Conservation (phyloP, 2,888 invertebrate genomes). For the Ormyrus thymus region DNA sequence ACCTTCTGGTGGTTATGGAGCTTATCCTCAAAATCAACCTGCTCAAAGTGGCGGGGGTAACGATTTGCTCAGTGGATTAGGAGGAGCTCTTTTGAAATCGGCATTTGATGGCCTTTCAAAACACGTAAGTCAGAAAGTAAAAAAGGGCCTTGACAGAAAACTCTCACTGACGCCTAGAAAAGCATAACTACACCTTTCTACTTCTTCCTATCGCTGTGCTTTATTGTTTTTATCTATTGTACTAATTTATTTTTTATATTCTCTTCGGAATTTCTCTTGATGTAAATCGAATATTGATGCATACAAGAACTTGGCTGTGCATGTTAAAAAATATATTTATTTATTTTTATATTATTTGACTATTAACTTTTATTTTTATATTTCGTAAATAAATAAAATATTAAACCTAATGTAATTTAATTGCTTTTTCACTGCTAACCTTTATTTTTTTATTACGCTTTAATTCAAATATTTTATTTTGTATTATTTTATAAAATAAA, state of each 20-base stretch:
- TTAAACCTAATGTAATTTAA: neutral
- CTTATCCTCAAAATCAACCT: constrained; percentile 58
- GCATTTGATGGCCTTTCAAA: constrained; percentile 69
- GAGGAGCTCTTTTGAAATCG: constrained; percentile 68
- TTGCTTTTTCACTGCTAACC: no score
- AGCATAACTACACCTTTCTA: neutral
- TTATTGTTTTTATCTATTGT: neutral
- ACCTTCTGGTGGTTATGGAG: constrained; percentile 66
- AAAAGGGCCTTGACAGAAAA: constrained; percentile 20
- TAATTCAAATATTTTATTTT: no score
- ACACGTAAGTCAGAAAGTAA: constrained; percentile 64
- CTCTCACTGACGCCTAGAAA: constrained; percentile 11
- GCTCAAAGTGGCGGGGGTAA: constrained; percentile 59
- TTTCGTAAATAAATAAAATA: neutral
- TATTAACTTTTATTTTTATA: constrained; percentile 24
- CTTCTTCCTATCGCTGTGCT: neutral
- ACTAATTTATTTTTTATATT: neutral
- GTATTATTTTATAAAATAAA: no score
- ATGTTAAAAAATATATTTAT: neutral
- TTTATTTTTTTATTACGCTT: no score
- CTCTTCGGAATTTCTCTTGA: neutral
- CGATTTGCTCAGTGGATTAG: constrained; percentile 68
- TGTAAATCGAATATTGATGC: neutral
- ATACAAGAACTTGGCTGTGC: neutral
- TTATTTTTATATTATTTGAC: constrained; percentile 21